phyloP scores from a whole-genome alignment of 2,113 vertebrate species.

The Lampris megalopsis region DNA sequence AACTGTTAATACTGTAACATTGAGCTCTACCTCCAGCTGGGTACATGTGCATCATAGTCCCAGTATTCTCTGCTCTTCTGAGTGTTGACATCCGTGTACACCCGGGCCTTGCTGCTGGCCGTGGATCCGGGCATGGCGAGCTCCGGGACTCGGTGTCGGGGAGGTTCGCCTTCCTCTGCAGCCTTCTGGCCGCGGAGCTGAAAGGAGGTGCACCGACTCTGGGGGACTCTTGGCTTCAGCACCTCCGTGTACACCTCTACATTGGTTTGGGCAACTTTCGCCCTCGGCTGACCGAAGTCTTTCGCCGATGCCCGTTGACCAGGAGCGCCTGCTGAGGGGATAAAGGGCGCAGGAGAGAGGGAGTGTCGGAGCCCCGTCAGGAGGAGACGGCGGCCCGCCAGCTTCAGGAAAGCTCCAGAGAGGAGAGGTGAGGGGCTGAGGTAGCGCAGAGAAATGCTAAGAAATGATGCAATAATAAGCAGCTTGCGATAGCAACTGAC shows the following conservation, averaged over 20 bases:
- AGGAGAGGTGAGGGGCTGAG: constrained; percentile 13
- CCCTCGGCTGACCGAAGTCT: constrained; percentile 45
- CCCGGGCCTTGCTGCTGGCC: constrained; percentile 94
- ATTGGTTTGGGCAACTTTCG: constrained; percentile 54
- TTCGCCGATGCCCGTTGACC: constrained; percentile 49
- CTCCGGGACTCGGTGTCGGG: constrained; percentile 70
- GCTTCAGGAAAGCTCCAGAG: constrained; percentile 50
- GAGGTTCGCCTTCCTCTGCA: constrained; percentile 70
- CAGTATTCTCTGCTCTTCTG: constrained; percentile 97
- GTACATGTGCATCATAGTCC: constrained; percentile 96
- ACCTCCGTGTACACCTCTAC: constrained; percentile 51
- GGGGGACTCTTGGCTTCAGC: constrained; percentile 46
- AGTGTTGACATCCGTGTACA: constrained; percentile 97
- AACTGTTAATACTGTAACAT: background rate
- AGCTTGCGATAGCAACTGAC: background rate
- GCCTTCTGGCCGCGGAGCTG: constrained; percentile 55
- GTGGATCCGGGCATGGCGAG: constrained; percentile 94
- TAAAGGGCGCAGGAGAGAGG: constrained; percentile 71
- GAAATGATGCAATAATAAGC: background rate
- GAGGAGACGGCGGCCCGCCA: constrained; percentile 74
- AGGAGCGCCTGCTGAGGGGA: constrained; percentile 65
- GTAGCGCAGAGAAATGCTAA: constrained; percentile 18
- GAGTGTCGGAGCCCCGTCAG: constrained; percentile 69
- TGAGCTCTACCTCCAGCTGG: constrained; percentile 92
- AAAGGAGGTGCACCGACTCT: constrained; percentile 67